Evolutionary conservation across 2,113 vertebrate genomes (phyloP).

Genomic region (Tetrax tetrax): DNA sequence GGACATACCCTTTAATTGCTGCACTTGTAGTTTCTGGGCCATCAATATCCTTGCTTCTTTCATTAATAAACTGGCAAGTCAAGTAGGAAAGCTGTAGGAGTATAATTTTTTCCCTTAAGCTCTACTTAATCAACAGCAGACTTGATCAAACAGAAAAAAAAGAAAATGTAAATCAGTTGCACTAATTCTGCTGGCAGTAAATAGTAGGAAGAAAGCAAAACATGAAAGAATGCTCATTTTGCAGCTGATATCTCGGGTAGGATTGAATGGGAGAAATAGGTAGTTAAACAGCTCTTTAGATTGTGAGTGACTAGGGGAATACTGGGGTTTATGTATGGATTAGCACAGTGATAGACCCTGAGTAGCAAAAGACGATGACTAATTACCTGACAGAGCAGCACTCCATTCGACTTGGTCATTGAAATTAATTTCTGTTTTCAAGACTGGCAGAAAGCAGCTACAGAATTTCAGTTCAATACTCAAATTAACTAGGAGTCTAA

Average conservation of each 20-base stretch:
- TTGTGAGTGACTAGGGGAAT: constrained; percentile 77
- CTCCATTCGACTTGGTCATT: constrained; percentile 89
- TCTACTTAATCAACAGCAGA: constrained; percentile 80
- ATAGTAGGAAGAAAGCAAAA: constrained; percentile 70
- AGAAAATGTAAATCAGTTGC: constrained; percentile 77
- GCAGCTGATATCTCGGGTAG: constrained; percentile 39
- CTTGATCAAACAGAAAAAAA: constrained; percentile 76
- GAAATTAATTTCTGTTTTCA: constrained; percentile 91
- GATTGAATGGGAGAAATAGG: constrained; percentile 64
- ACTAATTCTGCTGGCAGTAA: constrained; percentile 75
- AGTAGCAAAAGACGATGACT: constrained; percentile 92
- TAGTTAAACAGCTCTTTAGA: constrained; percentile 77
- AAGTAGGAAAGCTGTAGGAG: constrained; percentile 71
- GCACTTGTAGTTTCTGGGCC: constrained; percentile 76
- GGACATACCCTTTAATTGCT: constrained; percentile 79
- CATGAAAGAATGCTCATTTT: constrained; percentile 67
- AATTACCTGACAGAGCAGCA: constrained; percentile 94
- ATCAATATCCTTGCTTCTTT: constrained; percentile 79
- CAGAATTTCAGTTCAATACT: constrained; percentile 85
- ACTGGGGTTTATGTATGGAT: constrained; percentile 89
- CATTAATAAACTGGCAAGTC: constrained; percentile 83
- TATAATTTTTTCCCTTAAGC: constrained; percentile 71
- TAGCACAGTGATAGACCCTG: constrained; percentile 86
- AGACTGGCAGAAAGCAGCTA: constrained; percentile 84
- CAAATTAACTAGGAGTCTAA: constrained; percentile 85